Conservation (phyloP, 92 coral and sea anemone species). For the Epizoanthus ramosus region DNA sequence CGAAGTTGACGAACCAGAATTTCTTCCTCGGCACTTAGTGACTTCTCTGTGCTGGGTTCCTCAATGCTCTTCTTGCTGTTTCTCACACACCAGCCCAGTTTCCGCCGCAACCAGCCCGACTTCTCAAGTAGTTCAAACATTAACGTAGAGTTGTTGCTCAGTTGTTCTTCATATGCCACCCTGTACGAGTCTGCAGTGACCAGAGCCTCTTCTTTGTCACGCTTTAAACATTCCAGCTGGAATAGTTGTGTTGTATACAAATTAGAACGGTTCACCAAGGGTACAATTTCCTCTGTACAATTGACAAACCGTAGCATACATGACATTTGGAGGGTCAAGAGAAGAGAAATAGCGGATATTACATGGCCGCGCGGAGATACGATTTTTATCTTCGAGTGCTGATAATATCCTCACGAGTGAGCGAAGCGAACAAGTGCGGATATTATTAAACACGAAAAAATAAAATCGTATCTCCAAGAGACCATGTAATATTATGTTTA, state of each 20-base stretch:
- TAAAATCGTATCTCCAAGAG: too few species aligned
- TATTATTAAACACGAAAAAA: too few species aligned
- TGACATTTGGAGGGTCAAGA: too few species aligned
- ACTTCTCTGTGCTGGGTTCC: slow-evolving; percentile 37
- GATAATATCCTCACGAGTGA: too few species aligned
- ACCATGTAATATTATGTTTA: too few species aligned
- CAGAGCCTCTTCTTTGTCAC: slow-evolving; percentile 78
- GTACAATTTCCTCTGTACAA: too few species aligned
- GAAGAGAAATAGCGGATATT: too few species aligned
- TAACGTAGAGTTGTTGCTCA: slow-evolving; percentile 69
- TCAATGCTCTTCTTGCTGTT: slow-evolving; percentile 27
- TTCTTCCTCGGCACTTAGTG: slow-evolving; percentile 50
- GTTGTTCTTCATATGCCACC: slow-evolving; percentile 83
- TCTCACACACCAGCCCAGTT: slow-evolving; percentile 40
- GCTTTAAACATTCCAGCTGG: slow-evolving; percentile 64
- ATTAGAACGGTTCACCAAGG: too few species aligned
- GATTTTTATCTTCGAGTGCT: too few species aligned
- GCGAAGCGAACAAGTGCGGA: too few species aligned
- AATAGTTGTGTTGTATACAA: background rate
- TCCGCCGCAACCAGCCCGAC: slow-evolving; percentile 71
- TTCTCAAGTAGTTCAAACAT: slow-evolving; percentile 74
- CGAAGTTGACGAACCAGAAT: slow-evolving; percentile 64
- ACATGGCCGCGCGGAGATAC: too few species aligned
- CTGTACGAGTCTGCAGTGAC: slow-evolving; percentile 85
- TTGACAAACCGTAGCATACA: too few species aligned